Conservation (phyloP, 2,113 vertebrate genomes). For the Tetrao urogallus region DNA sequence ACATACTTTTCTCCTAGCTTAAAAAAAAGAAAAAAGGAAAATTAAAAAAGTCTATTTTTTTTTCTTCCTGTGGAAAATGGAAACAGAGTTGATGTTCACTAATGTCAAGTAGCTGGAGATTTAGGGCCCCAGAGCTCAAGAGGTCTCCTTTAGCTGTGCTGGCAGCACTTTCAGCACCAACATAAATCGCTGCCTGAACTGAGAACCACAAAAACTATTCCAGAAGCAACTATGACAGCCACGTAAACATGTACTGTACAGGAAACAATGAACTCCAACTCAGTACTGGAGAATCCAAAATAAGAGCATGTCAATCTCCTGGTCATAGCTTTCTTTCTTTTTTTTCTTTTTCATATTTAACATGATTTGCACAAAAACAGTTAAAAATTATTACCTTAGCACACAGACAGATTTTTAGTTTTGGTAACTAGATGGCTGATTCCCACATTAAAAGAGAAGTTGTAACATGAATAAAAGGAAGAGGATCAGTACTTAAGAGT, state of each 20-base stretch:
- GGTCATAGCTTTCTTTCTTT: neutral
- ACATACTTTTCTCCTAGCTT: neutral
- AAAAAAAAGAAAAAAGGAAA: neutral
- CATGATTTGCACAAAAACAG: neutral
- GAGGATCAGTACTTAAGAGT: neutral
- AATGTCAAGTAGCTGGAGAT: slow-evolving; percentile 41
- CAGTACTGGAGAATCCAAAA: neutral
- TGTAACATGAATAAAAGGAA: neutral
- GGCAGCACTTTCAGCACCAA: neutral
- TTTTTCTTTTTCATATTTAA: neutral
- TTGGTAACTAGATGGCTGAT: neutral
- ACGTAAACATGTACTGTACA: neutral
- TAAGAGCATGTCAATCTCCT: neutral
- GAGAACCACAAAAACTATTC: neutral
- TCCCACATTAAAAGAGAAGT: neutral
- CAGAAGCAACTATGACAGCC: neutral
- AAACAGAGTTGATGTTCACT: slow-evolving; percentile 19
- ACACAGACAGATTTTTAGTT: neutral
- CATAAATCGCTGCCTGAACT: neutral
- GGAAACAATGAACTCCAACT: neutral
- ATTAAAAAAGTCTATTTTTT: neutral
- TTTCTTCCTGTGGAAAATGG: neutral
- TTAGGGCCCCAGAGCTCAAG: slow-evolving; percentile 21
- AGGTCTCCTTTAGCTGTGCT: slow-evolving; percentile 21
- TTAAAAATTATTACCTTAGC: neutral